Percentiles rank a stretch among this genome's conserved stretches.
Evolutionary conservation across 2,113 vertebrate genomes (phyloP).

Genomic region (Sander vitreus): DNA sequence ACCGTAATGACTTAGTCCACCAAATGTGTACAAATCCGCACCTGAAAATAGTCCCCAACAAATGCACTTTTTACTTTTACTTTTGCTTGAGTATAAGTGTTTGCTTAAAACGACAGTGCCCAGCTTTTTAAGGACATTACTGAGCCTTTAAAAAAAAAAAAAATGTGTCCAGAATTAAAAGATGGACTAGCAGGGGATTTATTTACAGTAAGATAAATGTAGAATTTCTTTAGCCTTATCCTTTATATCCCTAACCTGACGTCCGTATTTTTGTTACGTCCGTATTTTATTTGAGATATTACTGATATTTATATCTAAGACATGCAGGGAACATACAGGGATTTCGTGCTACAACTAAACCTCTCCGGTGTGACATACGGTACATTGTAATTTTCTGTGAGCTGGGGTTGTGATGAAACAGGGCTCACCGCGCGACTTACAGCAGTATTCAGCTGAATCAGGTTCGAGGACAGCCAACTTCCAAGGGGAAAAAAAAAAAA

Average conservation of each 20-base stretch:
- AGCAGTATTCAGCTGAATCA: neutral
- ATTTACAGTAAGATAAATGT: neutral
- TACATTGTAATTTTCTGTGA: neutral
- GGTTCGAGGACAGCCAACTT: neutral
- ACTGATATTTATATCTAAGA: neutral
- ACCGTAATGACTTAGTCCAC: neutral
- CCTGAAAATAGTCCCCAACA: neutral
- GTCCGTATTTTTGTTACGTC: neutral
- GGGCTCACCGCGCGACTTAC: neutral
- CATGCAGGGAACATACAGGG: neutral
- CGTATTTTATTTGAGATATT: neutral
- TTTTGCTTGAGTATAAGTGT: neutral
- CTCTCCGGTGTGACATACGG: neutral
- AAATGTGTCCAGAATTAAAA: neutral
- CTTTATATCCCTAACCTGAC: neutral
- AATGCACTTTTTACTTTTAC: no score
- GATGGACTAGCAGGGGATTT: neutral
- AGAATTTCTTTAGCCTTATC: neutral
- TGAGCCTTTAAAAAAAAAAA: neutral
- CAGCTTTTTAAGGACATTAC: neutral
- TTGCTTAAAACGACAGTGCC: neutral
- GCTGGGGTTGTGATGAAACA: slow-evolving; percentile 1
- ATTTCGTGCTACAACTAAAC: slow-evolving; percentile 1
- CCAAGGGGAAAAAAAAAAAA: neutral
- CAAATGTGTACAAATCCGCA: neutral